A percentile compares a stretch with the other conserved stretches of the same genome.
Evolutionary conservation across 2,113 vertebrate species (phyloP).

Genomic region (Pungitius pungitius): DNA sequence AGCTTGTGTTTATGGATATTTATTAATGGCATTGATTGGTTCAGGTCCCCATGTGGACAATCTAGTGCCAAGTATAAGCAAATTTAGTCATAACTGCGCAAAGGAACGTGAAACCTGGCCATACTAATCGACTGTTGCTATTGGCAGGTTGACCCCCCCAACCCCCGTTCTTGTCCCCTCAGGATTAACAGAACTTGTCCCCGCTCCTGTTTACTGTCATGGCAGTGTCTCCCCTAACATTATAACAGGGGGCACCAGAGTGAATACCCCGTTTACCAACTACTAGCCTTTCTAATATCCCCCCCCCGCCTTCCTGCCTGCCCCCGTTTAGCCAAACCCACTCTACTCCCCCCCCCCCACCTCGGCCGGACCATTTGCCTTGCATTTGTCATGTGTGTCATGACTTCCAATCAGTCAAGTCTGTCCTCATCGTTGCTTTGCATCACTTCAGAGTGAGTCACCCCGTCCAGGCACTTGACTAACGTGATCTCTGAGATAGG

Average conservation of each 20-base stretch:
- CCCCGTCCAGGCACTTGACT: background rate
- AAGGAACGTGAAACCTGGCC: background rate
- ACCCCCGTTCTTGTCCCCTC: background rate
- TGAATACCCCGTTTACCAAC: too few species aligned
- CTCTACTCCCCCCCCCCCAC: too few species aligned
- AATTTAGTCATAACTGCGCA: background rate
- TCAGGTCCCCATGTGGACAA: background rate
- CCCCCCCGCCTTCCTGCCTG: too few species aligned
- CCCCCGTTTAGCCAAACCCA: too few species aligned
- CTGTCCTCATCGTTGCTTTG: background rate
- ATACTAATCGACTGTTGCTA: background rate
- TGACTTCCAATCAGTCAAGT: background rate
- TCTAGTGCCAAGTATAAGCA: background rate
- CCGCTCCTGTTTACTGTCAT: too few species aligned
- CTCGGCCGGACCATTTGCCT: too few species aligned
- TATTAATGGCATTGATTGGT: background rate
- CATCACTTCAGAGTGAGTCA: background rate
- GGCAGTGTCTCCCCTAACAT: too few species aligned
- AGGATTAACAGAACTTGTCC: too few species aligned
- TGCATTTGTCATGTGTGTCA: background rate
- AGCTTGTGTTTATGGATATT: background rate
- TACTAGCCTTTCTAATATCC: too few species aligned
- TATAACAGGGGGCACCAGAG: too few species aligned
- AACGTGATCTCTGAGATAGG: background rate
- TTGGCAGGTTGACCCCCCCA: background rate